A percentile compares a stretch with the other conserved stretches of the same genome.
Conservation (phyloP, 2,113 vertebrate genomes). For the Lates calcarifer region DNA sequence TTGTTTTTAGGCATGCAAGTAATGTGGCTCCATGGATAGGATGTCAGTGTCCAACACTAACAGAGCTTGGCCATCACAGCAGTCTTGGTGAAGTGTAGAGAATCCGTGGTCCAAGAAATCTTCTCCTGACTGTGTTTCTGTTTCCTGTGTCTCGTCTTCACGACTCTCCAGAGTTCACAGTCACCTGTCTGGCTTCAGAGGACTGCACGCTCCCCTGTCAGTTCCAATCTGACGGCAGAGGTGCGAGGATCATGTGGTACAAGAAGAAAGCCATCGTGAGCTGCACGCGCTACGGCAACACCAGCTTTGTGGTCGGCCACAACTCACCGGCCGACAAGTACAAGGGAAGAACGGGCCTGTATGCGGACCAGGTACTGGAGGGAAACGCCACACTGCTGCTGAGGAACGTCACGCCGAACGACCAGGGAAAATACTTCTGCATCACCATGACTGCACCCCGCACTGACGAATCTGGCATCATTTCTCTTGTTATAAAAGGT, state of each 20-base stretch:
- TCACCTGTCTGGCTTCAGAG: slow-evolving; percentile 1
- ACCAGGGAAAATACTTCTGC: slow-evolving; percentile 42
- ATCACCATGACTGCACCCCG: neutral
- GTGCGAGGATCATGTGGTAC: slow-evolving; percentile 45
- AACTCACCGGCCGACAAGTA: slow-evolving; percentile 6
- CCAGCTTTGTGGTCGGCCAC: slow-evolving; percentile 24
- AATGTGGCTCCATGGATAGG: too few relatives aligned
- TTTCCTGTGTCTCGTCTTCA: neutral
- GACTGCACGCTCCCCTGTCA: slow-evolving; percentile 25
- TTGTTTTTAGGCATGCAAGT: too few relatives aligned
- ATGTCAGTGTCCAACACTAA: too few relatives aligned
- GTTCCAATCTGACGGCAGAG: slow-evolving; percentile 32
- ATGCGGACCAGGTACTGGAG: slow-evolving; percentile 14
- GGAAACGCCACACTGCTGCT: slow-evolving; percentile 45
- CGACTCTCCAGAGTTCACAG: neutral
- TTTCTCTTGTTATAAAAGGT: slow-evolving; percentile 26
- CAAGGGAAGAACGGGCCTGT: slow-evolving; percentile 10
- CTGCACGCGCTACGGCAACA: slow-evolving; percentile 36
- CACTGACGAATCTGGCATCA: neutral
- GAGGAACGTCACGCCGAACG: slow-evolving; percentile 7
- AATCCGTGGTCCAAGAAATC: too few relatives aligned
- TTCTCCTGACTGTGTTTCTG: too few relatives aligned
- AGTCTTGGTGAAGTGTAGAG: too few relatives aligned
- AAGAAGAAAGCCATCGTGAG: slow-evolving; percentile 15
- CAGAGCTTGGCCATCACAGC: too few relatives aligned